Evolutionary conservation across 2,888 invertebrate species (phyloP).

Genomic region (Catocala sponsa): DNA sequence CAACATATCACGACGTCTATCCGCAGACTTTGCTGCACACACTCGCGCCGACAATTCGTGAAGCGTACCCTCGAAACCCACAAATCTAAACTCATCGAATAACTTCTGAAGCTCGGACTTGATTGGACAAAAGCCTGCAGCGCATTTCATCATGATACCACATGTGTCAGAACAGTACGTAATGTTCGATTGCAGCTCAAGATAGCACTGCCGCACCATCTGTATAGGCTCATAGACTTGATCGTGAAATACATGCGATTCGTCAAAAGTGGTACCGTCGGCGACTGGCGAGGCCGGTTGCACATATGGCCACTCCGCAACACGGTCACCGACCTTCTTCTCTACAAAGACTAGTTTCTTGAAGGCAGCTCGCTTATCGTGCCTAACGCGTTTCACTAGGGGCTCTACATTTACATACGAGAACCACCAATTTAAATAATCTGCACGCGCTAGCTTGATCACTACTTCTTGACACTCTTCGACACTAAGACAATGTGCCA

Average conservation of each 20-base stretch:
- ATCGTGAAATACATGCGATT: too few relatives aligned
- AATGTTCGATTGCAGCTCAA: too few relatives aligned
- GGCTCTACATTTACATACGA: slow-evolving; percentile 46
- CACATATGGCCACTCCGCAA: slow-evolving; percentile 58
- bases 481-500: slow-evolving; percentile 57
- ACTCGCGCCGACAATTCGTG: too few relatives aligned
- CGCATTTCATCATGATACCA: slow-evolving; percentile 22
- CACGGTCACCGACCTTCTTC: slow-evolving; percentile 52
- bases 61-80: too few relatives aligned
- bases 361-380: slow-evolving; percentile 53
- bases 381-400: slow-evolving; percentile 57
- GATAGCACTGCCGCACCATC: too few relatives aligned
- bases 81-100: too few relatives aligned
- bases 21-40: too few relatives aligned
- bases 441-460: too few relatives aligned
- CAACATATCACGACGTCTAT: too few relatives aligned
- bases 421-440: slow-evolving; percentile 51
- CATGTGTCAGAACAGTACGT: neutral
- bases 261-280: slow-evolving; percentile 6
- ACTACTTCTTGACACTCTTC: slow-evolving; percentile 61
- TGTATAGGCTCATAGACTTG: too few relatives aligned
- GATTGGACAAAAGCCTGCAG: slow-evolving; percentile 23
- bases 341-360: slow-evolving; percentile 64
- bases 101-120: too few relatives aligned
- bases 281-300: slow-evolving; percentile 34